Percentiles rank a stretch among this genome's conserved stretches.
These are phyloP conservation scores for Sylvietta virens DNA, from an alignment of 2,113 vertebrate species.

Conservation along the genomic window DNA sequence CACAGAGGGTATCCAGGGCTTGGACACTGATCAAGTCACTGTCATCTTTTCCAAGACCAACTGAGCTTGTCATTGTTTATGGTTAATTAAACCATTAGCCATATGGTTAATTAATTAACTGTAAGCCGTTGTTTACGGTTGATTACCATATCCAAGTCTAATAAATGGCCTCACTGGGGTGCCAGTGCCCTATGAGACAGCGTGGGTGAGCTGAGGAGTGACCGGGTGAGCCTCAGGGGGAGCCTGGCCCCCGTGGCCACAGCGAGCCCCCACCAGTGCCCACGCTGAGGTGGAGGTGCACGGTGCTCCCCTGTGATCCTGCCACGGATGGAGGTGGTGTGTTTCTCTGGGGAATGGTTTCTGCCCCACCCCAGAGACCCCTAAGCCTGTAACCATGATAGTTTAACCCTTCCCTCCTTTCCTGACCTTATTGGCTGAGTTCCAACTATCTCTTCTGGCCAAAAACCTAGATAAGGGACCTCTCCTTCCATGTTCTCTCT, in stretches of 20 bases:
- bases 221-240: rapidly evolving
- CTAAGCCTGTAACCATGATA: too few species aligned
- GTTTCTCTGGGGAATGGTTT: too few species aligned
- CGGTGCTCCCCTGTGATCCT: not conserved
- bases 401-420: too few species aligned
- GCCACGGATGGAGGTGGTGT: not conserved
- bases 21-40: not conserved
- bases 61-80: not conserved
- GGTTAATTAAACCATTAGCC: not conserved
- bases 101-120: not conserved
- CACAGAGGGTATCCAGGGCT: not conserved
- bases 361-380: too few species aligned
- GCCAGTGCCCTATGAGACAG: not conserved
- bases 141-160: not conserved
- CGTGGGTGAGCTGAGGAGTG: rapidly evolving
- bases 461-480: too few species aligned
- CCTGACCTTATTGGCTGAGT: too few species aligned
- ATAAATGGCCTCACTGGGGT: not conserved
- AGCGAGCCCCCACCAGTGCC: rapidly evolving
- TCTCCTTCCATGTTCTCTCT: too few species aligned
- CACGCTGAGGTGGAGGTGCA: not conserved
- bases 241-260: not conserved
- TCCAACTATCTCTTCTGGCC: too few species aligned
- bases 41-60: not conserved
- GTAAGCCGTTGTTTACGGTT: not conserved